Percentiles rank a stretch among this genome's conserved stretches.
phyloP scores from a whole-genome alignment of 2,797 vertebrate species.

The Takifugu rubripes region DNA sequence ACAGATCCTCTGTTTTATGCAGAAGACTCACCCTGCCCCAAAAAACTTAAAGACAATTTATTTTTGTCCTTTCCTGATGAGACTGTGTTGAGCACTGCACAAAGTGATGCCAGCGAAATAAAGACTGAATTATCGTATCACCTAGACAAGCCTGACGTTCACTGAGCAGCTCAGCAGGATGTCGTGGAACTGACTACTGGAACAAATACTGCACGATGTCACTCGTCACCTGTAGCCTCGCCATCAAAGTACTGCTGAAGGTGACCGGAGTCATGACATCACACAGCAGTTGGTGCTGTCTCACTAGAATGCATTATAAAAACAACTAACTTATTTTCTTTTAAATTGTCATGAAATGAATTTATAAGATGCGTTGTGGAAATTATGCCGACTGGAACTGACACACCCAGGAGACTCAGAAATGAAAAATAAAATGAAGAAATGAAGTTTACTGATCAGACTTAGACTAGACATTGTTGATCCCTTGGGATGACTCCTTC shows the following conservation, averaged over 20 bases:
- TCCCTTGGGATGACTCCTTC: too few relatives aligned
- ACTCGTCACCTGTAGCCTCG: too few relatives aligned
- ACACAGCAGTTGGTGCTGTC: neutral
- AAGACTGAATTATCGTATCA: conserved; percentile 66
- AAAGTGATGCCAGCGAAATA: conserved; percentile 51
- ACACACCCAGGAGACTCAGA: too few relatives aligned
- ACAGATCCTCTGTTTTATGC: conserved; percentile 64
- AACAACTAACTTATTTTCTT: conserved; percentile 30
- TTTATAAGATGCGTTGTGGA: conserved; percentile 9
- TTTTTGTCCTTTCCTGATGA: conserved; percentile 84
- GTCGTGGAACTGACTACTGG: neutral
- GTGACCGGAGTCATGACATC: neutral
- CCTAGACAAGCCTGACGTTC: conserved; percentile 55
- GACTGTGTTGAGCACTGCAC: conserved; percentile 74
- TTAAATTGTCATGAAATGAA: conserved; percentile 14
- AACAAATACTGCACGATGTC: too few relatives aligned
- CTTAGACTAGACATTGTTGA: too few relatives aligned
- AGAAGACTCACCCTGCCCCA: conserved; percentile 44
- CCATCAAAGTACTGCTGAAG: neutral
- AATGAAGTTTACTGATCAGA: too few relatives aligned
- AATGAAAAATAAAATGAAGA: too few relatives aligned
- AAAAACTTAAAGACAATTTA: conserved; percentile 58
- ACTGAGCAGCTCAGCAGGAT: conserved; percentile 23
- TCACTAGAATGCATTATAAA: neutral
- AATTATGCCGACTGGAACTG: too few relatives aligned